A percentile compares a stretch with the other conserved stretches of the same genome.
These are phyloP conservation scores for Platycnemis pennipes DNA, from an alignment of 2,888 invertebrate species.

Conservation along the genomic window DNA sequence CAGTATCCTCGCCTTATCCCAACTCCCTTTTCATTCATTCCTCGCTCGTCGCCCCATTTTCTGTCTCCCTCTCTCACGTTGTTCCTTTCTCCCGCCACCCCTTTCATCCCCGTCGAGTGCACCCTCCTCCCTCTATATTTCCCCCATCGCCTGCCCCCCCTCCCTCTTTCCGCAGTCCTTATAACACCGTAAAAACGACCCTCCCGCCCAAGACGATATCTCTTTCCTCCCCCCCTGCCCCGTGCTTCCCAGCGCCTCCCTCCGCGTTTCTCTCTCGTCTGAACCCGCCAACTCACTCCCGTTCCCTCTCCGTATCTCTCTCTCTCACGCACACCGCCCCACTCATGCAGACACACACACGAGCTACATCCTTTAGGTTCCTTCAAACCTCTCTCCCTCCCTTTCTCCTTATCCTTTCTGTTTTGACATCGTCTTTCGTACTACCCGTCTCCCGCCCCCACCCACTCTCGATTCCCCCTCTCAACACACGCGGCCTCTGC, in stretches of 20 bases:
- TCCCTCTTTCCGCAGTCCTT: constrained; percentile 45
- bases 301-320: neutral
- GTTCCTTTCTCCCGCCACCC: constrained; percentile 13
- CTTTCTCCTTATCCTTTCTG: constrained; percentile 26
- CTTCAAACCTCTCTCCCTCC: constrained; percentile 41
- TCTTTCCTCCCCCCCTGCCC: constrained; percentile 12
- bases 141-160: neutral
- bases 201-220: constrained; percentile 59
- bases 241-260: neutral
- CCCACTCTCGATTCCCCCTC: neutral
- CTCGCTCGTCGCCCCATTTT: constrained; percentile 63
- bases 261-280: neutral
- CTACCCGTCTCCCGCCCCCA: neutral
- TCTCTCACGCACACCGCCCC: neutral
- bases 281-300: constrained; percentile 6
- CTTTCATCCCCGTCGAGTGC: neutral
- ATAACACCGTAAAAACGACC: constrained; percentile 67
- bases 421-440: constrained; percentile 62
- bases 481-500: neutral
- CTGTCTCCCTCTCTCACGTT: neutral
- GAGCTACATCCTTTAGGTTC: constrained; percentile 53
- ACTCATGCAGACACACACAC: neutral
- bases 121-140: constrained; percentile 1
- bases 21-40: constrained; percentile 51
- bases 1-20: constrained; percentile 48